phyloP scores from a whole-genome alignment of 2,888 invertebrate genomes.

The Nasonia oneida region DNA sequence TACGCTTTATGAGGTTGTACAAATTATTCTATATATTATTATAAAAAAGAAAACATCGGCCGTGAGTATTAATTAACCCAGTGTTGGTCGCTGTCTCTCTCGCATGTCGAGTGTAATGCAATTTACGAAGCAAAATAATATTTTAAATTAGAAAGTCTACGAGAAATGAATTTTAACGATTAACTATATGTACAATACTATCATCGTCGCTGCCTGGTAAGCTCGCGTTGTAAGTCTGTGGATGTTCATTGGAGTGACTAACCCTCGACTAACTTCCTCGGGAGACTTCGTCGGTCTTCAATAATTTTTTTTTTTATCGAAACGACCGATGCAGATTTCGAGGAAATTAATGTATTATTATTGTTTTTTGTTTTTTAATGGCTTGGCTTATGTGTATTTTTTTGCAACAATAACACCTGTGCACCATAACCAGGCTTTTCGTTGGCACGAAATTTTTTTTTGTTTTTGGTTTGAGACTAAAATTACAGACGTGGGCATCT shows the following conservation, averaged over 20 bases:
- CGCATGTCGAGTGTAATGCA: slow-evolving; percentile 57
- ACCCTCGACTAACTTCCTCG: slow-evolving; percentile 72
- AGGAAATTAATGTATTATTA: slow-evolving; percentile 15
- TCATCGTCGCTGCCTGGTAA: slow-evolving; percentile 66
- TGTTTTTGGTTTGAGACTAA: slow-evolving; percentile 12
- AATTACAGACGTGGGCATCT: slow-evolving; percentile 22
- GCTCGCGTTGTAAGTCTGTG: slow-evolving; percentile 76
- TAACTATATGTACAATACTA: slow-evolving; percentile 27
- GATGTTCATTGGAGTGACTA: slow-evolving; percentile 69
- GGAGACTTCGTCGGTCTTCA: slow-evolving; percentile 26
- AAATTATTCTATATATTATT: not conserved
- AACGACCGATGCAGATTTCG: not conserved
- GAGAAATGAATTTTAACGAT: slow-evolving; percentile 20
- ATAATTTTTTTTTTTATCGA: not conserved
- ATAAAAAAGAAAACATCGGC: not conserved
- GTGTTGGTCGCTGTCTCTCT: slow-evolving; percentile 59
- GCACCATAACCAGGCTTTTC: slow-evolving; percentile 23
- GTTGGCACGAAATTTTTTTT: not conserved
- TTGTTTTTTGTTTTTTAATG: slow-evolving; percentile 31
- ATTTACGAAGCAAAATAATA: slow-evolving; percentile 5
- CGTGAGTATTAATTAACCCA: slow-evolving; percentile 56
- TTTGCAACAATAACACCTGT: slow-evolving; percentile 23
- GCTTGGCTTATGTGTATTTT: slow-evolving; percentile 47
- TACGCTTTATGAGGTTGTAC: slow-evolving; percentile 53
- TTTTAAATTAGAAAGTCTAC: slow-evolving; percentile 21